Percentiles rank a stretch among this genome's conserved stretches.
phyloP scores from a whole-genome alignment of 2,797 vertebrate genomes.

The Labroides dimidiatus region DNA sequence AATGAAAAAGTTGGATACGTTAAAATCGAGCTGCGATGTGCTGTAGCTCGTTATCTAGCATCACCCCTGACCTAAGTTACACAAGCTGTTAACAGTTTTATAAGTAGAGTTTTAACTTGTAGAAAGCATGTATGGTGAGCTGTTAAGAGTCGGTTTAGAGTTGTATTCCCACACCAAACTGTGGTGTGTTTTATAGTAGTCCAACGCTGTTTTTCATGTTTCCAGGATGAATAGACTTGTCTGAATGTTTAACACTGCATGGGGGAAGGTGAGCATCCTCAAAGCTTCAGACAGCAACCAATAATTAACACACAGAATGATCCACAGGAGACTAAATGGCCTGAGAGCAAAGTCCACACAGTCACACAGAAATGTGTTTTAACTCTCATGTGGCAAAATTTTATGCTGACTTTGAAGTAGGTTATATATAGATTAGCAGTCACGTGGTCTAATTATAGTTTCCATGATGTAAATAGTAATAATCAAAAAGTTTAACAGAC shows the following conservation, averaged over 20 bases:
- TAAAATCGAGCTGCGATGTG: not conserved
- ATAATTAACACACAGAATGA: not conserved
- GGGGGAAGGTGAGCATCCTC: not conserved
- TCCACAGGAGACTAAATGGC: not conserved
- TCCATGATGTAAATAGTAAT: too few species aligned
- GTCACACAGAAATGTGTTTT: not conserved
- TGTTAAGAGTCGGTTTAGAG: not conserved
- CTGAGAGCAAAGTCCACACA: constrained; percentile 1
- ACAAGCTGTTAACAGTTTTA: not conserved
- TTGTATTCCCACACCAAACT: not conserved
- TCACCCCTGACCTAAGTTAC: not conserved
- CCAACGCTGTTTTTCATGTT: too few species aligned
- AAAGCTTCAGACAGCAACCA: not conserved
- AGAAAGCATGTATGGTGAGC: too few species aligned
- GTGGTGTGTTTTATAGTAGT: not conserved
- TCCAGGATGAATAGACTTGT: too few species aligned
- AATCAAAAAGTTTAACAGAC: too few species aligned
- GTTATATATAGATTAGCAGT: not conserved
- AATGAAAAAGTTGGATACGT: too few species aligned
- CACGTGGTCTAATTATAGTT: too few species aligned
- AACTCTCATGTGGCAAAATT: not conserved
- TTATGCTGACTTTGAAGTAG: not conserved
- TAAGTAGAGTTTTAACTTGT: not conserved
- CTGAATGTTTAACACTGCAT: too few species aligned
- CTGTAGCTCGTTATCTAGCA: constrained; percentile 3